phyloP scores from a whole-genome alignment of 23 tunicate genomes.

The Oikopleura vanhoeffeni region DNA sequence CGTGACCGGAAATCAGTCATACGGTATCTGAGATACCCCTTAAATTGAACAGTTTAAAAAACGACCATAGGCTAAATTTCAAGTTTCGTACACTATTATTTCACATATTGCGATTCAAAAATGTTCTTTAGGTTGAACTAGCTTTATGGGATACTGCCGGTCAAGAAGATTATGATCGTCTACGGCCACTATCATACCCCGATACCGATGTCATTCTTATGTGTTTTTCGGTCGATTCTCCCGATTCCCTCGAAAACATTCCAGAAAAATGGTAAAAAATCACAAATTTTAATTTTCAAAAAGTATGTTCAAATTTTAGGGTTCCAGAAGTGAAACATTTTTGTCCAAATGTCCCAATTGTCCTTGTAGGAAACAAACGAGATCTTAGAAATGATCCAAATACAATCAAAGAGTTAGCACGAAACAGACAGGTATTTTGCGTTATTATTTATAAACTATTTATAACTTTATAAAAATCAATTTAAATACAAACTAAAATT shows the following conservation, averaged over 20 bases:
- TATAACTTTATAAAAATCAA: not conserved
- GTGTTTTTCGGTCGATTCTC: conserved; percentile 96
- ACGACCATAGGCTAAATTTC: not conserved
- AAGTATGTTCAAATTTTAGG: not conserved
- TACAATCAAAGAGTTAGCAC: conserved; percentile 50
- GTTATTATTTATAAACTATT: not conserved
- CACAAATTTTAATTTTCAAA: not conserved
- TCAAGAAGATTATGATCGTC: conserved; percentile 94
- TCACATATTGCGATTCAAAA: not conserved
- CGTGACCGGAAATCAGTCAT: too few species aligned
- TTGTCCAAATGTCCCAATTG: conserved; percentile 98
- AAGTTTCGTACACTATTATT: not conserved
- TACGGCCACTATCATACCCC: conserved; percentile 90
- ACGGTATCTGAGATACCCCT: too few species aligned
- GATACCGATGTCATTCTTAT: conserved; percentile 95
- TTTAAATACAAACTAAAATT: not conserved
- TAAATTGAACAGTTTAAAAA: not conserved
- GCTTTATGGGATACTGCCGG: conserved; percentile 99
- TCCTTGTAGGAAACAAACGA: conserved; percentile 88
- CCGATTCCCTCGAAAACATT: conserved; percentile 97
- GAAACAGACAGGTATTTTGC: conserved; percentile 32
- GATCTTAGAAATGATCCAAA: conserved; percentile 56
- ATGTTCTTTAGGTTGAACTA: conserved; percentile 61
- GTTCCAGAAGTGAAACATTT: conserved; percentile 73
- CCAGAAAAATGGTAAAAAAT: conserved; percentile 84